phyloP scores from a whole-genome alignment of 2,113 vertebrate species.

The Oncorhynchus nerka region DNA sequence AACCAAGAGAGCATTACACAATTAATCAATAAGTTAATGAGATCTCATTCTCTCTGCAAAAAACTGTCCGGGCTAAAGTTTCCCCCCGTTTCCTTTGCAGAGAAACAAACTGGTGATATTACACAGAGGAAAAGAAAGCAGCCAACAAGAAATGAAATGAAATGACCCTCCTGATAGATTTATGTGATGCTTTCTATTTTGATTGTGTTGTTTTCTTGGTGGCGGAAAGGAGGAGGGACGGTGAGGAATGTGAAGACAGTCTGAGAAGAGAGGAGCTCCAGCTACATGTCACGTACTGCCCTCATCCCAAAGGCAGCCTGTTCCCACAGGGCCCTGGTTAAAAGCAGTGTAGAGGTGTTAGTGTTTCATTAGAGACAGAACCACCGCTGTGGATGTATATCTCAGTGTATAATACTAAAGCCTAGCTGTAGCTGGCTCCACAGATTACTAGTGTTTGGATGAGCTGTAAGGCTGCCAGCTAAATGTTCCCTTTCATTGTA shows the following conservation, averaged over 20 bases:
- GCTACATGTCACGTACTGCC: not conserved
- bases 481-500: slow-evolving; percentile 37
- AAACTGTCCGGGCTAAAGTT: slow-evolving; percentile 63
- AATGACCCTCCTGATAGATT: slow-evolving; percentile 76
- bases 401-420: slow-evolving; percentile 40
- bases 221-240: slow-evolving; percentile 40
- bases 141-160: slow-evolving; percentile 75
- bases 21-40: slow-evolving; percentile 80
- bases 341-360: too few relatives aligned
- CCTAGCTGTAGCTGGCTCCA: not conserved
- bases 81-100: slow-evolving; percentile 32
- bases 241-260: slow-evolving; percentile 36
- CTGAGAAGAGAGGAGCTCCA: slow-evolving; percentile 9
- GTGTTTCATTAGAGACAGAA: slow-evolving; percentile 29
- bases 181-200: slow-evolving; percentile 74
- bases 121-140: slow-evolving; percentile 67
- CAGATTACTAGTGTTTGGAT: slow-evolving; percentile 52
- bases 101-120: slow-evolving; percentile 62
- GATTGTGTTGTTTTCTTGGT: slow-evolving; percentile 68
- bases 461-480: slow-evolving; percentile 47
- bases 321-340: not conserved
- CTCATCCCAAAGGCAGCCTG: not conserved
- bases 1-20: slow-evolving; percentile 69
- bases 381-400: slow-evolving; percentile 35
- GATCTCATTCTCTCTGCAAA: slow-evolving; percentile 73